phyloP scores from a whole-genome alignment of 1,140 invertebrate species.

The Whitmania pigra region DNA sequence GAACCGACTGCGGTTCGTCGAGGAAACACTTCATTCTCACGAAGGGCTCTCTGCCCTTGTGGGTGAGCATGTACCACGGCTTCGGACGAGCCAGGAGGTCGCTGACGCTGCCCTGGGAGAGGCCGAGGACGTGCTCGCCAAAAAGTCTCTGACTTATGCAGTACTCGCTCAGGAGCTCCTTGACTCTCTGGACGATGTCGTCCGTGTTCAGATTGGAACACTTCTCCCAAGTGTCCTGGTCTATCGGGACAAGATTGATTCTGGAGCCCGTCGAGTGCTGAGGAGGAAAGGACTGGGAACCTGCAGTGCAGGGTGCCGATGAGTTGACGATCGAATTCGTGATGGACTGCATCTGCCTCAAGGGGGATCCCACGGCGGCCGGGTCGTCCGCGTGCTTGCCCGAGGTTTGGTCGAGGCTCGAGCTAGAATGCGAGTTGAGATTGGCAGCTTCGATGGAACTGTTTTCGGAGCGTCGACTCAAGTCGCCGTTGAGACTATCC shows the following conservation, averaged over 20 bases:
- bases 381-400: not conserved
- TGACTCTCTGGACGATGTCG: constrained; percentile 74
- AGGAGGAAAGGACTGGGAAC: not conserved
- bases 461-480: too few relatives aligned
- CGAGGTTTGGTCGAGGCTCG: too few relatives aligned
- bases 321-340: constrained; percentile 72
- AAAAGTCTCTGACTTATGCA: constrained; percentile 95
- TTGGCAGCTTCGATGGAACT: too few relatives aligned
- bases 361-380: constrained; percentile 51
- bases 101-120: constrained; percentile 76
- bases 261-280: constrained; percentile 34
- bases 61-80: constrained; percentile 97
- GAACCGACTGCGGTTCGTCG: constrained; percentile 87
- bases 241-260: constrained; percentile 92
- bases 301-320: constrained; percentile 41
- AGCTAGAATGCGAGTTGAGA: constrained; percentile 28
- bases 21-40: constrained; percentile 95
- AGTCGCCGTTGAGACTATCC: too few relatives aligned
- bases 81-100: constrained; percentile 93
- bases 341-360: constrained; percentile 94
- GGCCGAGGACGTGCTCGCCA: constrained; percentile 87
- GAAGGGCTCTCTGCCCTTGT: constrained; percentile 93
- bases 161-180: constrained; percentile 92
- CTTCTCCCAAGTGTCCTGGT: constrained; percentile 95
- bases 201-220: constrained; percentile 97